Evolutionary conservation across 2,888 invertebrate species (phyloP).

Genomic region (Agrochola circellaris): DNA sequence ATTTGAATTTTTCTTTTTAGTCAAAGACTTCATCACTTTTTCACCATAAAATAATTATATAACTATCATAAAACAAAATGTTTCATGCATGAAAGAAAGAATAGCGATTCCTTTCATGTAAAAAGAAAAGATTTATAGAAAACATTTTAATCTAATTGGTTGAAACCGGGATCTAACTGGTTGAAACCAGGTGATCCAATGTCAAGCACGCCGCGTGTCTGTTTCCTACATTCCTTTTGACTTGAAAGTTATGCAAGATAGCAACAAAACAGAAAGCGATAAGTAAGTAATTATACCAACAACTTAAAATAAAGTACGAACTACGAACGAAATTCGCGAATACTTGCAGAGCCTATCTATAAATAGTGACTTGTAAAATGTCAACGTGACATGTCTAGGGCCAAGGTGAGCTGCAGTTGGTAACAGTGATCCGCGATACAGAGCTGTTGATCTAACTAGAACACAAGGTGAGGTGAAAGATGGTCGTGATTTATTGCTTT

Average conservation of each 20-base stretch:
- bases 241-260: conserved; percentile 9
- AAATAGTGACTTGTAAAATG: conserved; percentile 47
- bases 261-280: conserved; percentile 3
- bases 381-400: conserved; percentile 46
- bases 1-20: background rate
- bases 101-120: background rate
- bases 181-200: background rate
- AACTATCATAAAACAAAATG: background rate
- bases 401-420: conserved; percentile 51
- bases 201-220: background rate
- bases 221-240: background rate
- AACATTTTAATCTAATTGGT: background rate
- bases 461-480: conserved; percentile 22
- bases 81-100: too few species aligned
- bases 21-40: too few species aligned
- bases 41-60: too few species aligned
- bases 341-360: conserved; percentile 25
- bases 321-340: conserved; percentile 7
- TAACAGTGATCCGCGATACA: conserved; percentile 17
- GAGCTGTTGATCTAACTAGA: conserved; percentile 5
- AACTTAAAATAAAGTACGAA: background rate
- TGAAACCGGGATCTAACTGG: background rate
- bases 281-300: background rate
- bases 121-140: background rate
- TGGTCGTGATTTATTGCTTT: conserved; percentile 11